Evolutionary conservation across 2,888 invertebrate genomes (phyloP).

Genomic region (Zhengitettix transpicula): DNA sequence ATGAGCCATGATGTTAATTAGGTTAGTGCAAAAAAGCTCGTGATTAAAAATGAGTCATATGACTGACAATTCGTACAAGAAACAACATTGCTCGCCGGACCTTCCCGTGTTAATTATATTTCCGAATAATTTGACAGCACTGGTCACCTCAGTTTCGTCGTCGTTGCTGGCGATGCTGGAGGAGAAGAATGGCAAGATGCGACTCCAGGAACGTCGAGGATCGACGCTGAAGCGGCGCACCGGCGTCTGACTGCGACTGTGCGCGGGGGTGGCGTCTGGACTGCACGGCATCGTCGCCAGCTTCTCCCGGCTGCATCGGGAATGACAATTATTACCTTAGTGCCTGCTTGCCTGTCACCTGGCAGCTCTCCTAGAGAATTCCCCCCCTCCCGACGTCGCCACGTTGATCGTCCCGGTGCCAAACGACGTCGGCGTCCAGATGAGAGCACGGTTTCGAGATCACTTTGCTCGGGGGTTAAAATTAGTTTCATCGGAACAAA

Average conservation of each 20-base stretch:
- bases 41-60: too few species aligned
- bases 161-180: background rate
- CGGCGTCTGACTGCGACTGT: background rate
- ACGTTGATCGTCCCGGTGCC: background rate
- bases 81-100: too few species aligned
- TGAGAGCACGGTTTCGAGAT: background rate
- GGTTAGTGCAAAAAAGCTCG: too few species aligned
- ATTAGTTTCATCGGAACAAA: background rate
- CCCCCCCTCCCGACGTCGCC: background rate
- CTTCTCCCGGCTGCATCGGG: too few species aligned
- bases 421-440: background rate
- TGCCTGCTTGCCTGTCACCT: background rate
- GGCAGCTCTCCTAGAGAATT: conserved; percentile 3
- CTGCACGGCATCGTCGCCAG: background rate
- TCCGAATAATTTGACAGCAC: too few species aligned
- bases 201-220: background rate
- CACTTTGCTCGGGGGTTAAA: background rate
- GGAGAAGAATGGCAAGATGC: conserved; percentile 1
- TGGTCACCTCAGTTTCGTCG: background rate
- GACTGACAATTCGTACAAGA: too few species aligned
- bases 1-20: too few species aligned
- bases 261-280: background rate
- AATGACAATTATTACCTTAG: too few species aligned
- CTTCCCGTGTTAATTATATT: too few species aligned
- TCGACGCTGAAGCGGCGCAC: background rate